Evolutionary conservation across 1,140 invertebrate genomes (phyloP).

Genomic region (Cyclina sinensis): DNA sequence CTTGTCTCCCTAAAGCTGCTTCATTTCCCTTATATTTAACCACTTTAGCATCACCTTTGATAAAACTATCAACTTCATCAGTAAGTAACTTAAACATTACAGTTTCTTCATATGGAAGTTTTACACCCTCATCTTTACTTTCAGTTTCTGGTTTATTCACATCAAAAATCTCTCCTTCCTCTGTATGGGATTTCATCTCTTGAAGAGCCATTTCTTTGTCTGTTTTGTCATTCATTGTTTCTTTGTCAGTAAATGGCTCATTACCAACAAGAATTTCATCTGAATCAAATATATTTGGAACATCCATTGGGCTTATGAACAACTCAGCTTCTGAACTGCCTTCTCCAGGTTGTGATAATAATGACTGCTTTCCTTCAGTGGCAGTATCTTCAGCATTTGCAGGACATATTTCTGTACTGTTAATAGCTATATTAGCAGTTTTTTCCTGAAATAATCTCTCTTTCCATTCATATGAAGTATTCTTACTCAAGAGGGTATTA

Average conservation of each 20-base stretch:
- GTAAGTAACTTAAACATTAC: slow-evolving; percentile 59
- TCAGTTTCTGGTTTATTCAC: neutral
- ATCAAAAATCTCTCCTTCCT: neutral
- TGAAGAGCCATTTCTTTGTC: neutral
- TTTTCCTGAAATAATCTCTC: neutral
- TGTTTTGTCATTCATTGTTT: neutral
- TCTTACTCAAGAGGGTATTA: neutral
- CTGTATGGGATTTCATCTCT: neutral
- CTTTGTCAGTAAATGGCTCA: neutral
- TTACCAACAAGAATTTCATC: neutral
- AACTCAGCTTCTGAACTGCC: neutral
- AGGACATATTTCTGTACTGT: too few relatives aligned
- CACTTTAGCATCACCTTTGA: neutral
- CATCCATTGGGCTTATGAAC: slow-evolving; percentile 35
- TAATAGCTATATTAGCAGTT: neutral
- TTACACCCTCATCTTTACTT: slow-evolving; percentile 7
- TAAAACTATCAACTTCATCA: slow-evolving; percentile 45
- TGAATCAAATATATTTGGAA: slow-evolving; percentile 51
- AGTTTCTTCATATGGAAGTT: slow-evolving; percentile 48
- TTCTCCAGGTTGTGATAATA: neutral
- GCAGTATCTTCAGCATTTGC: neutral
- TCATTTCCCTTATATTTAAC: slow-evolving; percentile 9
- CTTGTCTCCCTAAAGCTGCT: neutral
- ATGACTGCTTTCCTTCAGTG: neutral
- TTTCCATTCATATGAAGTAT: neutral